phyloP scores from a whole-genome alignment of 2,888 invertebrate genomes.

The Drepanosiphum platanoidis region DNA sequence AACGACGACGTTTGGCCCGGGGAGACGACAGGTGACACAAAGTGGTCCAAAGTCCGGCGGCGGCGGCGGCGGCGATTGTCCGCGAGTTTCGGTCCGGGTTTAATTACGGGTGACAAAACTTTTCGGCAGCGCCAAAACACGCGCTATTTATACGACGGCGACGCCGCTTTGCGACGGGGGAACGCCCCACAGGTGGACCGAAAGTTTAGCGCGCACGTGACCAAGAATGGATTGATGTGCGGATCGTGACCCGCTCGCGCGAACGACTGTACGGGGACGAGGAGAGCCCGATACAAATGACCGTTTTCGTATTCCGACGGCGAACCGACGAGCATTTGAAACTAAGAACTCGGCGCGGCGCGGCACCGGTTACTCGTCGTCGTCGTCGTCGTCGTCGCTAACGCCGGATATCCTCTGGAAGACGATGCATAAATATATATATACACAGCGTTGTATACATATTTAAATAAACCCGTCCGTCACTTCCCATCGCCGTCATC shows the following conservation, averaged over 20 bases:
- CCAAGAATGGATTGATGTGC: slow-evolving; percentile 44
- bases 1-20: background rate
- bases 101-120: slow-evolving; percentile 9
- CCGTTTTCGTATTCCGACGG: slow-evolving; percentile 29
- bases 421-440: background rate
- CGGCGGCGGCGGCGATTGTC: background rate
- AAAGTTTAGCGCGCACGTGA: slow-evolving; percentile 52
- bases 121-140: background rate
- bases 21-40: slow-evolving; percentile 37
- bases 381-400: background rate
- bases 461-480: too few species aligned
- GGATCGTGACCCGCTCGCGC: slow-evolving; percentile 47
- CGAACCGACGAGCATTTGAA: background rate
- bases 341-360: background rate
- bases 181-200: slow-evolving; percentile 25
- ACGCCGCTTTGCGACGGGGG: too few species aligned
- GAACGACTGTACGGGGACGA: background rate
- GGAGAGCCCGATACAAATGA: slow-evolving; percentile 12
- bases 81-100: slow-evolving; percentile 13
- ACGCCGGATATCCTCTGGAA: background rate
- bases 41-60: slow-evolving; percentile 26
- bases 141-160: background rate
- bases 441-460: background rate
- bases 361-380: background rate
- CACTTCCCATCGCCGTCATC: background rate